Conservation (phyloP, 2,113 vertebrate genomes). For the Nannospalax galili region DNA sequence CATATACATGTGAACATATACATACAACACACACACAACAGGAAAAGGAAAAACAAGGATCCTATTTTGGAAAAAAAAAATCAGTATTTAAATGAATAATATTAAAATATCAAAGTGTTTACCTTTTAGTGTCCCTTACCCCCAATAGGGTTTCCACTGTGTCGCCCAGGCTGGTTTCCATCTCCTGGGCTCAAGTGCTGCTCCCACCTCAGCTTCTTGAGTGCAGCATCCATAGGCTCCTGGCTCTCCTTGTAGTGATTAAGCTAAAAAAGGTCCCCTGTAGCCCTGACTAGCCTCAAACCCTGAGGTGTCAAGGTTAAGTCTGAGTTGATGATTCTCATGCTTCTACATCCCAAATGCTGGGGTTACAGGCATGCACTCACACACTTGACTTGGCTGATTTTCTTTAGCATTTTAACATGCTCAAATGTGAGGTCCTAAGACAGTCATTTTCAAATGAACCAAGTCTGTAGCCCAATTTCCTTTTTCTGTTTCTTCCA, state of each 20-base stretch:
- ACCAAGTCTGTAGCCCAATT: neutral
- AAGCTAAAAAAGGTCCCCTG: neutral
- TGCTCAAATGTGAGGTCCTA: neutral
- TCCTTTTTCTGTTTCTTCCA: neutral
- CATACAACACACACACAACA: too few species aligned
- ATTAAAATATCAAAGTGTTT: constrained; percentile 5
- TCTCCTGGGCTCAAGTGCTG: neutral
- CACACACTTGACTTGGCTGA: too few species aligned
- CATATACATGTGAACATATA: too few species aligned
- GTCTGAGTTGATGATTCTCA: neutral
- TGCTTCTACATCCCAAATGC: neutral
- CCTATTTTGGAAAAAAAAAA: neutral
- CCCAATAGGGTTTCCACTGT: neutral
- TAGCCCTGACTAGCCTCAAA: neutral
- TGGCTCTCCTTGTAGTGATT: neutral
- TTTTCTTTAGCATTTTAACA: neutral
- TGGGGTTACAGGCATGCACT: too few species aligned
- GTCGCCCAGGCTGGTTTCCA: neutral
- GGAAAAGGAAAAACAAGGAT: too few species aligned
- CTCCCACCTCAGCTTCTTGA: neutral
- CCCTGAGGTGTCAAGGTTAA: too few species aligned
- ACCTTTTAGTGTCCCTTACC: neutral
- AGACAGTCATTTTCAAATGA: constrained; percentile 8
- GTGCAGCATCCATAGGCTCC: too few species aligned
- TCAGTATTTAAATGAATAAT: neutral